A percentile compares a stretch with the other conserved stretches of the same genome.
These are phyloP conservation scores for Brienomyrus longianalis DNA, from an alignment of 2,113 vertebrate species.

Conservation along the genomic window DNA sequence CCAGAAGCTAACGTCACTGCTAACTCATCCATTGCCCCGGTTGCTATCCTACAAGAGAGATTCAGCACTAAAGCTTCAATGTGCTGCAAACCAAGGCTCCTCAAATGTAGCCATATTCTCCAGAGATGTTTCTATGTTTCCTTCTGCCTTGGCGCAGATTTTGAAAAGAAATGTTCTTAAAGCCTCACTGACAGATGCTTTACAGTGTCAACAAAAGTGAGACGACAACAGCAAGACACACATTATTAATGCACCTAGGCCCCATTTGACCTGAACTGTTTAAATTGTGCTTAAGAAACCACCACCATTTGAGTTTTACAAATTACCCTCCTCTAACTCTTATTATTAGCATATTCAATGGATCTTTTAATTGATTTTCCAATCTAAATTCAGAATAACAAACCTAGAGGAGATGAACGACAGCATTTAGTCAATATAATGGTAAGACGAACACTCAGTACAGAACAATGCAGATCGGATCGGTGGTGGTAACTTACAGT, in stretches of 20 bases:
- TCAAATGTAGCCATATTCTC: background rate
- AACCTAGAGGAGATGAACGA: background rate
- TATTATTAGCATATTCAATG: background rate
- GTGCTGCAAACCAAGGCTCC: background rate
- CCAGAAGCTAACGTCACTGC: background rate
- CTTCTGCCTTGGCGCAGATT: background rate
- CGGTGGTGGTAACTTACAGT: background rate
- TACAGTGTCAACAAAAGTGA: background rate
- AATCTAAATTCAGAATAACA: background rate
- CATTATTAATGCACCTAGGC: background rate
- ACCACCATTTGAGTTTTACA: background rate
- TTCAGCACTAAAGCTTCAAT: background rate
- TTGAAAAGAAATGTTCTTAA: background rate
- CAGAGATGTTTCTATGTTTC: background rate
- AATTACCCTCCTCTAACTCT: background rate
- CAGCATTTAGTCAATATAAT: background rate
- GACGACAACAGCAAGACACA: background rate
- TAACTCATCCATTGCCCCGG: background rate
- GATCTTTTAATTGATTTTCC: background rate
- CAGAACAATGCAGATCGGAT: background rate
- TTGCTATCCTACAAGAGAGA: background rate
- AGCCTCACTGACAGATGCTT: background rate
- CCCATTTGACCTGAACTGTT: background rate
- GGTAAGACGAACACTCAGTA: background rate
- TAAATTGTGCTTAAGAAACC: background rate